phyloP scores from a whole-genome alignment of 2,113 vertebrate genomes.

The Sciurus niger region DNA sequence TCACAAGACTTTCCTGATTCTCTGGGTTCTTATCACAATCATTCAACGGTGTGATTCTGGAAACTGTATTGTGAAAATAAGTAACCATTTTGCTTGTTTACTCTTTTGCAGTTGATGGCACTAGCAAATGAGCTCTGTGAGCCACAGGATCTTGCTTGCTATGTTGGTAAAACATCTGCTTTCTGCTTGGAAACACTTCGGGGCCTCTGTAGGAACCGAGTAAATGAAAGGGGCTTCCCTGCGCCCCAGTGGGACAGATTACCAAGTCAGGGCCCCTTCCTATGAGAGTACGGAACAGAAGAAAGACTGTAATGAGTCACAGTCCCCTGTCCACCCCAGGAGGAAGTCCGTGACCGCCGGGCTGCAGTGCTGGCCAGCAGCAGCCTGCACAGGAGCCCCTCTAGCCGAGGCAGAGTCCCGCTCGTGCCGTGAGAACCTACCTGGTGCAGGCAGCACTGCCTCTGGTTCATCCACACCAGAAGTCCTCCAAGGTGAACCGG shows the following conservation, averaged over 20 bases:
- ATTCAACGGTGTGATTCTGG: background rate
- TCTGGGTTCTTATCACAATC: background rate
- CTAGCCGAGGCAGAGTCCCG: background rate
- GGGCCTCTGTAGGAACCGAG: background rate
- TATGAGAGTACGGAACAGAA: background rate
- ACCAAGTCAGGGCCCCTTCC: constrained; percentile 16
- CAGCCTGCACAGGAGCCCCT: background rate
- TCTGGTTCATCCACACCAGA: constrained; percentile 63
- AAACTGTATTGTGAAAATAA: background rate
- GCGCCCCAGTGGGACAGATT: background rate
- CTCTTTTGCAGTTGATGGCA: background rate
- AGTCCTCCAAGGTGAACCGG: constrained; percentile 62
- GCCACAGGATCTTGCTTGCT: background rate
- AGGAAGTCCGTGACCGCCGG: too few relatives aligned
- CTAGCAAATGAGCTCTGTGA: background rate
- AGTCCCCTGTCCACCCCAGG: too few relatives aligned
- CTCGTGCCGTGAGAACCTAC: background rate
- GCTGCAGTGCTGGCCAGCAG: too few relatives aligned
- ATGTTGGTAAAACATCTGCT: background rate
- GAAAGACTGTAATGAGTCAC: background rate
- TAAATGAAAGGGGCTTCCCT: background rate
- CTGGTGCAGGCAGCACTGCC: constrained; percentile 17
- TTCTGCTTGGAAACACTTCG: background rate
- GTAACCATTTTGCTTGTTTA: background rate
- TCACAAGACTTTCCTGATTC: background rate